phyloP scores from a whole-genome alignment of 2,888 invertebrate species.

The Auanema freiburgensis region DNA sequence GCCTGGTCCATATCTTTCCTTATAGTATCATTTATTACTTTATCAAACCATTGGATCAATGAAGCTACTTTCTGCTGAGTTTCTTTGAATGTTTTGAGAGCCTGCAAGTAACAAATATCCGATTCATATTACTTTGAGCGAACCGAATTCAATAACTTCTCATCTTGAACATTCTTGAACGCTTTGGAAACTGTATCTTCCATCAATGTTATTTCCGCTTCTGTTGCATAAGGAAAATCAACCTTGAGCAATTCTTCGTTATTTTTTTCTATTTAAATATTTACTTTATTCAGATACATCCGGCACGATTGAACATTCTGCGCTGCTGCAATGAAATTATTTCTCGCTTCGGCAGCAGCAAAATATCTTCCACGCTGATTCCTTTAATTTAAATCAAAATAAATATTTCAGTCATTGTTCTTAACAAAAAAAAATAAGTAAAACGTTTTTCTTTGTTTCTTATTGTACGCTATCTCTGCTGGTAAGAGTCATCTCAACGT shows the following conservation, averaged over 20 bases:
- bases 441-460: neutral
- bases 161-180: constrained; percentile 68
- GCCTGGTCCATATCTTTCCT: constrained; percentile 67
- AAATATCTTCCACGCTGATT: constrained; percentile 66
- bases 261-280: neutral
- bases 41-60: constrained; percentile 69
- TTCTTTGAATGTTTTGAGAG: constrained; percentile 66
- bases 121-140: neutral
- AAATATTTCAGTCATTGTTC: neutral
- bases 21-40: constrained; percentile 69
- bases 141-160: constrained; percentile 64
- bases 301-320: constrained; percentile 69
- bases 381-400: constrained; percentile 49
- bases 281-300: constrained; percentile 67
- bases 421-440: neutral
- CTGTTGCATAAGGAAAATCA: constrained; percentile 69
- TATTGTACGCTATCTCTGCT: too few species aligned
- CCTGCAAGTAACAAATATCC: constrained; percentile 41
- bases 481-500: too few species aligned
- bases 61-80: constrained; percentile 68
- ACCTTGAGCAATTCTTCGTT: constrained; percentile 47
- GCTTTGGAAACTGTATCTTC: constrained; percentile 68
- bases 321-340: constrained; percentile 69
- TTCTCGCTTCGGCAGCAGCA: constrained; percentile 69
- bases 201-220: constrained; percentile 67